Percentiles rank a stretch among this genome's conserved stretches.
Conservation (phyloP, 2,113 vertebrate species). For the Fukomys damarensis region DNA sequence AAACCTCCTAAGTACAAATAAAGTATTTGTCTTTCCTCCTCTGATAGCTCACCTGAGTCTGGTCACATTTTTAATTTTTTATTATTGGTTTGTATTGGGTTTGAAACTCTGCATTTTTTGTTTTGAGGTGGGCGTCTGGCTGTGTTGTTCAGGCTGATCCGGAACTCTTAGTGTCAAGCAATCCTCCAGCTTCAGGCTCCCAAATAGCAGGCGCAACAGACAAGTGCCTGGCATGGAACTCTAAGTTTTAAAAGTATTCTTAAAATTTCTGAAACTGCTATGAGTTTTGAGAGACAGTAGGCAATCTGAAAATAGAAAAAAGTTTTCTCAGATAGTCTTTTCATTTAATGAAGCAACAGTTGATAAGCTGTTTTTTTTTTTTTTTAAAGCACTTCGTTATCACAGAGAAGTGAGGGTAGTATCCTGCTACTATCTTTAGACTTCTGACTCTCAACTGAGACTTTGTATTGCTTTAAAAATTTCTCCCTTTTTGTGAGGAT, state of each 20-base stretch:
- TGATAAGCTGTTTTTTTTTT: neutral
- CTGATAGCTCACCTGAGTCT: neutral
- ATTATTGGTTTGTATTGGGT: no score
- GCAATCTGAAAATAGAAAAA: neutral
- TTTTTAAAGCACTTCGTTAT: neutral
- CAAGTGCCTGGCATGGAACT: neutral
- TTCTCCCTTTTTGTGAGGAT: neutral
- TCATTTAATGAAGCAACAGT: neutral
- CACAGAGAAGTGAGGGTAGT: neutral
- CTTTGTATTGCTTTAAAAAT: neutral
- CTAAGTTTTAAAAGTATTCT: constrained; percentile 1
- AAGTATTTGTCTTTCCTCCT: neutral
- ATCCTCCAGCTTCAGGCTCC: no score
- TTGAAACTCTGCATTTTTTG: no score
- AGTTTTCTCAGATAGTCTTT: neutral
- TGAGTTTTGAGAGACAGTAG: constrained; percentile 44
- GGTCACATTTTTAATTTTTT: neutral
- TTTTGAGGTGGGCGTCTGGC: neutral
- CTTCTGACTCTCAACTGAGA: neutral
- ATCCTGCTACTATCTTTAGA: neutral
- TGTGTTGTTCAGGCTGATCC: no score
- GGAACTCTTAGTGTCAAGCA: no score
- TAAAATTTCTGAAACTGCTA: neutral
- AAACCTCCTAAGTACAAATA: constrained; percentile 13
- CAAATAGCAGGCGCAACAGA: no score